A percentile compares a stretch with the other conserved stretches of the same genome.
phyloP scores from a whole-genome alignment of 2,888 invertebrate species.

The Megastigmus dorsalis region DNA sequence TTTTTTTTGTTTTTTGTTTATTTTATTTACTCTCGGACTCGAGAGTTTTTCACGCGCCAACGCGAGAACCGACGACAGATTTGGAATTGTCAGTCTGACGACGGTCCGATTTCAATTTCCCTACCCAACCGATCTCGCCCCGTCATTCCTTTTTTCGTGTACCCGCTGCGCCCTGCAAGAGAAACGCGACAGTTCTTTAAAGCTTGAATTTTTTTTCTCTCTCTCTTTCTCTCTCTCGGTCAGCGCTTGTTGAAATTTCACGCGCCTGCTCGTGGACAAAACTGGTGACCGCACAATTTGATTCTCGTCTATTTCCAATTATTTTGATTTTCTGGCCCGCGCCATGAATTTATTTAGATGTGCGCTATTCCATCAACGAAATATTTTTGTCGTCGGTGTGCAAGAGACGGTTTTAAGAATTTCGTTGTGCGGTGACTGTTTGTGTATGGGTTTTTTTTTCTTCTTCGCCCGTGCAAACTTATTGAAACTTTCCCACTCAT shows the following conservation, averaged over 20 bases:
- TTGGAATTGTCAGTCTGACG: conserved; percentile 52
- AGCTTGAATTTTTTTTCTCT: conserved; percentile 18
- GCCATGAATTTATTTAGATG: conserved; percentile 13
- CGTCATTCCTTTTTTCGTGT: conserved; percentile 19
- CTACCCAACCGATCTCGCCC: no score
- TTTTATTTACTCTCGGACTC: conserved; percentile 45
- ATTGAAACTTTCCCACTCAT: no score
- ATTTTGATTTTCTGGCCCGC: conserved; percentile 4
- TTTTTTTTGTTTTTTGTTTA: no score
- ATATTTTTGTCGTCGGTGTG: no score
- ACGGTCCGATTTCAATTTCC: conserved; percentile 55
- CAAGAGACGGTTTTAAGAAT: no score
- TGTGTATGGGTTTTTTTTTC: no score
- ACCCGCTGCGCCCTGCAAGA: neutral
- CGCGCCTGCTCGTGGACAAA: neutral
- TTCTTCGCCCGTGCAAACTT: no score
- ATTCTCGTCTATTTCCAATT: conserved; percentile 32
- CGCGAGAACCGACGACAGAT: conserved; percentile 29
- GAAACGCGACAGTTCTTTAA: conserved; percentile 33
- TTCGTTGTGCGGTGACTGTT: no score
- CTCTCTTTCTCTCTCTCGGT: no score
- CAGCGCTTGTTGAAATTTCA: neutral
- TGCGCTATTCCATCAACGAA: no score
- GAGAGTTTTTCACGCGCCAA: conserved; percentile 11
- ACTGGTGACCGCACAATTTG: no score